Conservation (phyloP, 1,140 invertebrate genomes). For the Eulimnadia texana region DNA sequence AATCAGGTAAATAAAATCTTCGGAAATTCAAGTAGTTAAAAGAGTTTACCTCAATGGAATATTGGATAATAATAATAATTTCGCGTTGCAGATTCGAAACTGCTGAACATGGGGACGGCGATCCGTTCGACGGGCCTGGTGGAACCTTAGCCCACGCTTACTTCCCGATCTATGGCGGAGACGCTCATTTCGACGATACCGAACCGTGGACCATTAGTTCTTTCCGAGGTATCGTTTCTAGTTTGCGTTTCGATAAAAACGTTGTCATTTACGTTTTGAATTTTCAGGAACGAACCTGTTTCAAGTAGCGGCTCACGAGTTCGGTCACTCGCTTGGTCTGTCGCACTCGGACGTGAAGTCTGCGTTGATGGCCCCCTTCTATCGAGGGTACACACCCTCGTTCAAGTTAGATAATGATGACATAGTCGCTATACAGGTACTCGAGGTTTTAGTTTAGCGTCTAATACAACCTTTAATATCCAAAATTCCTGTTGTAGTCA, state of each 20-base stretch:
- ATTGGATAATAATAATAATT: neutral
- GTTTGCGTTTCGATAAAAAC: too few relatives aligned
- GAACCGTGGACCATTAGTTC: slow-evolving; percentile 70
- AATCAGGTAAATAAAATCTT: slow-evolving; percentile 62
- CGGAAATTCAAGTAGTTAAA: neutral
- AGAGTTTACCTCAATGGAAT: neutral
- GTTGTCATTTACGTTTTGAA: too few relatives aligned
- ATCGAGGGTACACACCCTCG: slow-evolving; percentile 66
- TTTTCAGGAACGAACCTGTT: slow-evolving; percentile 67
- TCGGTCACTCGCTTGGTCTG: slow-evolving; percentile 82
- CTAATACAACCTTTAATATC: neutral
- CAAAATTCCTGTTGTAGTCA: neutral
- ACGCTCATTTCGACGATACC: slow-evolving; percentile 84
- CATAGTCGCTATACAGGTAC: slow-evolving; percentile 43
- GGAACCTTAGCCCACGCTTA: slow-evolving; percentile 83
- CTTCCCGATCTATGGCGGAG: slow-evolving; percentile 86
- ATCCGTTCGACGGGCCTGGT: slow-evolving; percentile 84
- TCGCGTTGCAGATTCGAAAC: slow-evolving; percentile 39
- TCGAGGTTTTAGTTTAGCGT: neutral
- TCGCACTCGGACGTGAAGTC: slow-evolving; percentile 74
- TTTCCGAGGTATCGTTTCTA: slow-evolving; percentile 45
- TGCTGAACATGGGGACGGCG: slow-evolving; percentile 82
- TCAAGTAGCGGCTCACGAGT: slow-evolving; percentile 91
- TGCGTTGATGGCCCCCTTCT: slow-evolving; percentile 90
- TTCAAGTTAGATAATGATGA: slow-evolving; percentile 76